Conservation (phyloP, 2,113 vertebrate genomes). For the Oceanodroma tethys region DNA sequence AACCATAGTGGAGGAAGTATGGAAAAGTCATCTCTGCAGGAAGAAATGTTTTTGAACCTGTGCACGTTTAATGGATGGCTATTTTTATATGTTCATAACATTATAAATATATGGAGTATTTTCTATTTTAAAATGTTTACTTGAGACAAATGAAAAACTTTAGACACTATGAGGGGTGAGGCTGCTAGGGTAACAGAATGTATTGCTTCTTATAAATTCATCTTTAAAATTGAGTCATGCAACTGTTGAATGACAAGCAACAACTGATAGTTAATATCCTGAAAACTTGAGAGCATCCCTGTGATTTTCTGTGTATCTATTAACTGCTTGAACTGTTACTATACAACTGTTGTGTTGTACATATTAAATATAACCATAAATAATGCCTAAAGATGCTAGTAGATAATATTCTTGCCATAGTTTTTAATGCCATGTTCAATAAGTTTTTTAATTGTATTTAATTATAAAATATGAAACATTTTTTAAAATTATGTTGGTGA, state of each 20-base stretch:
- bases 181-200: not conserved
- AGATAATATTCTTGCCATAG: not conserved
- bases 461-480: not conserved
- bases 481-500: not conserved
- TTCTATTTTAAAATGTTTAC: constrained; percentile 5
- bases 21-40: constrained; percentile 46
- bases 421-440: not conserved
- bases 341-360: not conserved
- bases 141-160: not conserved
- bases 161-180: not conserved
- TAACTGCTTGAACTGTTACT: not conserved
- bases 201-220: not conserved
- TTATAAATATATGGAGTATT: not conserved
- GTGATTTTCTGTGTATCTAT: not conserved
- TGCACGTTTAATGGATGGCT: not conserved
- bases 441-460: not conserved
- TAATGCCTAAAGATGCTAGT: not conserved
- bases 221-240: not conserved
- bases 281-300: not conserved
- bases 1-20: not conserved
- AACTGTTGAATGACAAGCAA: not conserved
- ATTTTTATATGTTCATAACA: constrained; percentile 14
- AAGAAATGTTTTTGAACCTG: constrained; percentile 19
- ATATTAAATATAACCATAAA: not conserved
- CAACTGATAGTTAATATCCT: not conserved